phyloP scores from a whole-genome alignment of 2,888 invertebrate genomes.

The Eilema caniola region DNA sequence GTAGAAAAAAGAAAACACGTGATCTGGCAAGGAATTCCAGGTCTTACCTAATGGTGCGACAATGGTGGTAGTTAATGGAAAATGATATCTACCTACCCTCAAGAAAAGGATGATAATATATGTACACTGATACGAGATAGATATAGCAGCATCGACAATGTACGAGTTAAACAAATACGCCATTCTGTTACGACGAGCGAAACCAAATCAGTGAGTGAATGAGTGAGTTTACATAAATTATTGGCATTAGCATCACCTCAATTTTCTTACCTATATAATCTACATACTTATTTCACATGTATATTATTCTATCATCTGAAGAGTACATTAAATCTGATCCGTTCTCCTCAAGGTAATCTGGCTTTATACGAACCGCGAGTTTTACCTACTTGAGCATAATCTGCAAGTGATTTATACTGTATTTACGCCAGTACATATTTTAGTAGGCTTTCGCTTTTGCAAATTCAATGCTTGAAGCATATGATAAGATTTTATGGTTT shows the following conservation, averaged over 20 bases:
- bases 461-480: not conserved
- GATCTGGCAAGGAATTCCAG: too few species aligned
- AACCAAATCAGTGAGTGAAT: not conserved
- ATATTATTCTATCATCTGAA: not conserved
- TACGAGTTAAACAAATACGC: not conserved
- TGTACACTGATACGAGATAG: not conserved
- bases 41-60: too few species aligned
- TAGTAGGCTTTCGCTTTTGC: not conserved
- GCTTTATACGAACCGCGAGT: not conserved
- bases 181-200: not conserved
- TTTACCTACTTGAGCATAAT: conserved; percentile 6
- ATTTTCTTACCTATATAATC: not conserved
- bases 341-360: conserved; percentile 9
- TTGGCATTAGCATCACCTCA: not conserved
- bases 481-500: too few species aligned
- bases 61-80: too few species aligned
- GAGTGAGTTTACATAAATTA: not conserved
- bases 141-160: not conserved
- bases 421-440: not conserved
- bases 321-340: conserved; percentile 8
- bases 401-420: conserved; percentile 5
- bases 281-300: not conserved
- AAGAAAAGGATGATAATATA: too few species aligned
- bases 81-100: too few species aligned
- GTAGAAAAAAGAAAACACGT: too few species aligned